These are phyloP conservation scores for Tiaroga cobitis DNA, from an alignment of 2,797 vertebrate species.

Conservation along the genomic window DNA sequence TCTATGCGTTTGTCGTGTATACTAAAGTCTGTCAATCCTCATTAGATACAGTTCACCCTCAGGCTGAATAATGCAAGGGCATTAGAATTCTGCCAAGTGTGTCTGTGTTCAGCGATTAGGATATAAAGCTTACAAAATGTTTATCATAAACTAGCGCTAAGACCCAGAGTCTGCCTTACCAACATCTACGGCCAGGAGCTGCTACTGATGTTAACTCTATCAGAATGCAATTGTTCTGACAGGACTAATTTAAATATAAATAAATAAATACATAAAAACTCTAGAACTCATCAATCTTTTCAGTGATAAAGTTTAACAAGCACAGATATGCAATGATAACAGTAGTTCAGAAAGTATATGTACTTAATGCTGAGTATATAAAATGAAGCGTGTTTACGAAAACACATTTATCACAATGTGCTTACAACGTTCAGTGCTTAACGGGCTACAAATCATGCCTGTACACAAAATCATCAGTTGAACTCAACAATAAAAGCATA, in stretches of 20 bases:
- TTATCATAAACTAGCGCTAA: no score
- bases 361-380: neutral
- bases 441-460: neutral
- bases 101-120: no score
- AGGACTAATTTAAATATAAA: neutral
- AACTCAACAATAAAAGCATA: constrained; percentile 11
- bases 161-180: no score
- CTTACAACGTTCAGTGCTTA: neutral
- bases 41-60: no score
- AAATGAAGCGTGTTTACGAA: neutral
- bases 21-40: no score
- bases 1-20: no score
- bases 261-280: neutral
- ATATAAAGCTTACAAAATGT: no score
- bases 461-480: constrained; percentile 27
- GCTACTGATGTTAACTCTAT: neutral
- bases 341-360: neutral
- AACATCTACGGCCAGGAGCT: no score
- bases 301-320: neutral
- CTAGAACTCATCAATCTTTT: neutral
- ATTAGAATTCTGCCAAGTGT: no score
- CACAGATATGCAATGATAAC: neutral
- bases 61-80: no score
- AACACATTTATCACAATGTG: neutral
- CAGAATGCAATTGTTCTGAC: neutral